phyloP scores from a whole-genome alignment of 2,113 vertebrate species.

The Pelmatolapia mariae region DNA sequence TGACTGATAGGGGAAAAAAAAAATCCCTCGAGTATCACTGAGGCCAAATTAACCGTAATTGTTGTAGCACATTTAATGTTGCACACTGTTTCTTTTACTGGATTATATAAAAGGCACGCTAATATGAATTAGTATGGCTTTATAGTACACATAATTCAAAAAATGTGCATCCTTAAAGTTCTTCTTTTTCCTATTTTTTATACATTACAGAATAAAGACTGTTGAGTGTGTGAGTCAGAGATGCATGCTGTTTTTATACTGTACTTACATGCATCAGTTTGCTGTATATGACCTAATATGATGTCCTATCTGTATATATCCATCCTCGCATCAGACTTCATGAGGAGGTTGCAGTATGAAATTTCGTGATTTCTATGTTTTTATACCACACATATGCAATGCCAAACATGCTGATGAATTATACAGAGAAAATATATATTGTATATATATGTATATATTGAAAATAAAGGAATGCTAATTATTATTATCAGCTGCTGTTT shows the following conservation, averaged over 20 bases:
- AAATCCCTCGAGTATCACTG: not conserved
- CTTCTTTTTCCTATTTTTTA: not conserved
- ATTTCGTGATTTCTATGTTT: slow-evolving; percentile 47
- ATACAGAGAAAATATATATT: slow-evolving; percentile 15
- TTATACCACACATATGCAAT: slow-evolving; percentile 54
- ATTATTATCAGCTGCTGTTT: slow-evolving; percentile 10
- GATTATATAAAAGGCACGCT: slow-evolving; percentile 11
- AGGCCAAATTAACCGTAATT: not conserved
- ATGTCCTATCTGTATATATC: slow-evolving; percentile 13
- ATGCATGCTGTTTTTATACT: slow-evolving; percentile 66
- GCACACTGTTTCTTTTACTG: not conserved
- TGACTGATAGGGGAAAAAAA: fast-evolving
- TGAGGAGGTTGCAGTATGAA: slow-evolving; percentile 10
- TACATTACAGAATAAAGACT: slow-evolving; percentile 16
- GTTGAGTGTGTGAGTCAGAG: slow-evolving; percentile 29
- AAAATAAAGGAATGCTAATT: slow-evolving; percentile 20
- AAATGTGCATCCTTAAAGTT: not conserved
- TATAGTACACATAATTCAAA: not conserved
- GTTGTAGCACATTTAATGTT: not conserved
- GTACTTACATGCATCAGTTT: not conserved
- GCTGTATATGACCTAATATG: slow-evolving; percentile 25
- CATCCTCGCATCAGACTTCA: not conserved
- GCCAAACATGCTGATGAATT: not conserved
- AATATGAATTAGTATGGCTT: not conserved
- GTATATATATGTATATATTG: slow-evolving; percentile 13